These are phyloP conservation scores for Pluvialis apricaria DNA, from an alignment of 2,113 vertebrate genomes.

Conservation along the genomic window DNA sequence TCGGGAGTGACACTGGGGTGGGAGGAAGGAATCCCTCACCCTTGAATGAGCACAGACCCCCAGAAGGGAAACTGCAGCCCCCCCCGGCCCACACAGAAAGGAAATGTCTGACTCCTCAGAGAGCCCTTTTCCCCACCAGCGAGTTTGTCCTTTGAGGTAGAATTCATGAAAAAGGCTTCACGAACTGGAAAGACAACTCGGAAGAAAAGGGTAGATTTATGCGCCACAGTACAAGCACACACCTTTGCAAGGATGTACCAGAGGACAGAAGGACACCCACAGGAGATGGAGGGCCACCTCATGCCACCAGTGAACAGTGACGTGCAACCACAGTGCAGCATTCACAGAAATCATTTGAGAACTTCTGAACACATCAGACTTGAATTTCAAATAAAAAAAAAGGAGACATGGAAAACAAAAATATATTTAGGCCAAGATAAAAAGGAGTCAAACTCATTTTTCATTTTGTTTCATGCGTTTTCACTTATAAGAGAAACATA, in stretches of 20 bases:
- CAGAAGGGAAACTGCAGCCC: not conserved
- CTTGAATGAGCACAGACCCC: not conserved
- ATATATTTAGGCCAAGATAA: not conserved
- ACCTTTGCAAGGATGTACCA: not conserved
- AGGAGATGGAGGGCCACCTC: not conserved
- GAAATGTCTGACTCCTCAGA: not conserved
- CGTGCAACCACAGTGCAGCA: fast-evolving
- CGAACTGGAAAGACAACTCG: not conserved
- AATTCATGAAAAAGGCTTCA: not conserved
- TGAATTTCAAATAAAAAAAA: not conserved
- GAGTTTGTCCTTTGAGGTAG: not conserved
- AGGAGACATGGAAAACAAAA: not conserved
- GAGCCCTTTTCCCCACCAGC: not conserved
- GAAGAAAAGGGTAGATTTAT: not conserved
- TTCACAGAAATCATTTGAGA: not conserved
- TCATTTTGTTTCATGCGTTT: not conserved
- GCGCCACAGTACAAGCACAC: not conserved
- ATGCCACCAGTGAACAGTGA: not conserved
- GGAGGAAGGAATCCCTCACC: not conserved
- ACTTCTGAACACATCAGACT: not conserved
- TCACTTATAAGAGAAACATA: not conserved
- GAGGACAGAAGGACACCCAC: not conserved
- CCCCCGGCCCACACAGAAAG: not conserved
- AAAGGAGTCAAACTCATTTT: not conserved
- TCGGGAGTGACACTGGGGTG: not conserved